Evolutionary conservation across 23 tunicate species (phyloP).

Genomic region (Trididemnum nubilum): DNA sequence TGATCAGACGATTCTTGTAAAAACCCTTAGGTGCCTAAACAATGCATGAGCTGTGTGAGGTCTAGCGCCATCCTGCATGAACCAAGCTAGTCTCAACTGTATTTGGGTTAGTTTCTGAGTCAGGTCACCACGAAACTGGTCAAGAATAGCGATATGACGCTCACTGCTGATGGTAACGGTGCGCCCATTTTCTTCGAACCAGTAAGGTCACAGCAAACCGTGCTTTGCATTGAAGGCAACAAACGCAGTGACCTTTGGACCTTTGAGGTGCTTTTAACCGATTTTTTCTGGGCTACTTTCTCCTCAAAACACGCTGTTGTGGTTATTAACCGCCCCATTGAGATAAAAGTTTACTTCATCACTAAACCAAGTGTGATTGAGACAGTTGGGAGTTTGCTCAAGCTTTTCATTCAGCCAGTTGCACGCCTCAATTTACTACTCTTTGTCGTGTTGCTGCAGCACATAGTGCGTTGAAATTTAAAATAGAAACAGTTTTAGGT

Average conservation of each 20-base stretch:
- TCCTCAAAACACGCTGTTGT: conserved; percentile 30
- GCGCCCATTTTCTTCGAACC: conserved; percentile 12
- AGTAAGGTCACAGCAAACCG: conserved; percentile 20
- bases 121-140: conserved; percentile 15
- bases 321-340: conserved; percentile 25
- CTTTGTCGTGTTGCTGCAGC: conserved; percentile 31
- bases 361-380: conserved; percentile 24
- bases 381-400: conserved; percentile 10
- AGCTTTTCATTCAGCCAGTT: conserved; percentile 25
- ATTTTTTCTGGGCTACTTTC: conserved; percentile 24
- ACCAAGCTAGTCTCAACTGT: conserved; percentile 12
- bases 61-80: conserved; percentile 26
- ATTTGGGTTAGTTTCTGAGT: conserved; percentile 23
- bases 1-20: conserved; percentile 4
- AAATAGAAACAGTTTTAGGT: conserved; percentile 23
- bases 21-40: background rate
- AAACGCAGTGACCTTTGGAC: conserved; percentile 22
- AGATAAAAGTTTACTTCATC: conserved; percentile 30
- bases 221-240: conserved; percentile 25
- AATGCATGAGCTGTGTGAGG: conserved; percentile 10
- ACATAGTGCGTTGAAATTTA: conserved; percentile 19
- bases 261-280: conserved; percentile 25
- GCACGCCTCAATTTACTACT: conserved; percentile 15
- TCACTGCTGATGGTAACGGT: conserved; percentile 21
- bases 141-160: conserved; percentile 16